Conservation (phyloP, 2,797 vertebrate genomes). For the Paramormyrops hopkinsi region DNA sequence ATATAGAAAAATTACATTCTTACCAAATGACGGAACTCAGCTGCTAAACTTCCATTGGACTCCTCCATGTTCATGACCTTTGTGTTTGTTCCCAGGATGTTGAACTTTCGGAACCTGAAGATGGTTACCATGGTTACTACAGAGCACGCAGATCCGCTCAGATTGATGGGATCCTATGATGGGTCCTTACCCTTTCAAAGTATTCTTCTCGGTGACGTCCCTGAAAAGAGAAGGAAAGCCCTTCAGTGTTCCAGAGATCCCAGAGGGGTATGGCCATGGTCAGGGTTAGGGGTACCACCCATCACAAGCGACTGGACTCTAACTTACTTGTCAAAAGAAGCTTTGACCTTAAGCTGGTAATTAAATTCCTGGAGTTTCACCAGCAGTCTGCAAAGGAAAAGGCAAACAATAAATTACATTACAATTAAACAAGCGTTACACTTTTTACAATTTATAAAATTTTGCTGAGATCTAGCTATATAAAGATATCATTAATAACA, state of each 20-base stretch:
- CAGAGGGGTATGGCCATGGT: not conserved
- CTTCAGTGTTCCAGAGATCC: not conserved
- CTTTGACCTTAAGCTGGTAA: conserved; percentile 77
- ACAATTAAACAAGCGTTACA: not conserved
- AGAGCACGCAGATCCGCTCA: not conserved
- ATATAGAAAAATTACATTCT: not conserved
- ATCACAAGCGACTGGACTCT: not conserved
- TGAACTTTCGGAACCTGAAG: conserved; percentile 76
- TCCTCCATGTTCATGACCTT: conserved; percentile 83
- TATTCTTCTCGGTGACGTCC: conserved; percentile 71
- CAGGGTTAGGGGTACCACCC: not conserved
- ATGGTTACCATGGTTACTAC: not conserved
- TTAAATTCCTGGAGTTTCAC: conserved; percentile 79
- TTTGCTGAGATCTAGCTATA: not conserved
- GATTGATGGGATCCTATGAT: not conserved
- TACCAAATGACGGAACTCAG: conserved; percentile 79
- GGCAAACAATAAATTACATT: not conserved
- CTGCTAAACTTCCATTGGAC: conserved; percentile 72
- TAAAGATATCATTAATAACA: not conserved
- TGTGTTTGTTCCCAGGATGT: conserved; percentile 65
- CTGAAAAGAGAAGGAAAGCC: conserved; percentile 47
- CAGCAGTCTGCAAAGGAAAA: conserved; percentile 65
- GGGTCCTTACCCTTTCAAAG: conserved; percentile 70
- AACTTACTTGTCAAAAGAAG: conserved; percentile 85
- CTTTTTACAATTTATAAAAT: not conserved